Evolutionary conservation across 2,888 invertebrate genomes (phyloP).

Genomic region (Tipula helvola): DNA sequence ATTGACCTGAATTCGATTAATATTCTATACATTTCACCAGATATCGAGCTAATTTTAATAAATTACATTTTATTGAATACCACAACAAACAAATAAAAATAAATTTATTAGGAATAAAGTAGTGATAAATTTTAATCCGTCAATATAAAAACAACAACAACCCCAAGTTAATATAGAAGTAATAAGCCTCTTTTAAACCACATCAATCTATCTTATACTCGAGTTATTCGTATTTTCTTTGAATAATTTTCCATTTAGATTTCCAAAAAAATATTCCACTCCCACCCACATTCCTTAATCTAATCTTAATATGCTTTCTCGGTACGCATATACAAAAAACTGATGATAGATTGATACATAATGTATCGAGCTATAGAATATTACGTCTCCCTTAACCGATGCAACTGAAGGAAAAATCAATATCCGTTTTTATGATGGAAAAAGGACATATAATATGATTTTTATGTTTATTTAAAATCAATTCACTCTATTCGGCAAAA

Average conservation of each 20-base stretch:
- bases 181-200: not conserved
- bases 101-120: slow-evolving; percentile 12
- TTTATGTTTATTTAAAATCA: not conserved
- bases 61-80: not conserved
- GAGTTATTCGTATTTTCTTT: not conserved
- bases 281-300: not conserved
- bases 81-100: slow-evolving; percentile 9
- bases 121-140: slow-evolving; percentile 12
- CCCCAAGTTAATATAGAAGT: not conserved
- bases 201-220: not conserved
- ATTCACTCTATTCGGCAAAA: not conserved
- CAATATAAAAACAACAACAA: slow-evolving; percentile 10
- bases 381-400: not conserved
- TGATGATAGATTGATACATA: not conserved
- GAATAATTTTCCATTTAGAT: not conserved
- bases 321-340: not conserved
- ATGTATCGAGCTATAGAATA: not conserved
- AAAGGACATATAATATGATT: not conserved
- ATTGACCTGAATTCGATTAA: not conserved
- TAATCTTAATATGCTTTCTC: not conserved
- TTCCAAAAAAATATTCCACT: not conserved
- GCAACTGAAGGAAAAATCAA: not conserved
- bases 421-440: not conserved
- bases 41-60: not conserved
- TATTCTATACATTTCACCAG: not conserved